Evolutionary conservation across 2,113 vertebrate genomes (phyloP).

Genomic region (Phodopus roborovskii): DNA sequence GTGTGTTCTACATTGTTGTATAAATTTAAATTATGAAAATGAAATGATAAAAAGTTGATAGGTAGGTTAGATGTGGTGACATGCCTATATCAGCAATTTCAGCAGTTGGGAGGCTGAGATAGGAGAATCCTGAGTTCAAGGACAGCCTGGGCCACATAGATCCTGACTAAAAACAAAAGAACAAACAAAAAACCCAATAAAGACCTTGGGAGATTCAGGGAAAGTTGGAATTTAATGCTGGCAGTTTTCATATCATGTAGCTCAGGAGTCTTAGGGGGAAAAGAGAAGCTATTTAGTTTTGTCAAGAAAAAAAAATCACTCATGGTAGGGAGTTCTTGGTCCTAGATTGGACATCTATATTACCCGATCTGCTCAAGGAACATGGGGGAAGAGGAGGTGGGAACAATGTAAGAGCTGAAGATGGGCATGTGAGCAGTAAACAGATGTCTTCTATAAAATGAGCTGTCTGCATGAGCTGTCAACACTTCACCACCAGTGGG

Average conservation of each 20-base stretch:
- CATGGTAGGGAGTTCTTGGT: background rate
- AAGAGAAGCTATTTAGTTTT: background rate
- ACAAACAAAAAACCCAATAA: background rate
- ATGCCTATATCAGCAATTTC: background rate
- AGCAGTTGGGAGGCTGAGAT: background rate
- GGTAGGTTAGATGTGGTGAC: background rate
- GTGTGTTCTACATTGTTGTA: background rate
- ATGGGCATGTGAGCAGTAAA: background rate
- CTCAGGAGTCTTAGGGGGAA: constrained; percentile 8
- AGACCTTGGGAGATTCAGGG: background rate
- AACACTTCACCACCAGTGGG: background rate
- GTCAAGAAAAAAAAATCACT: background rate
- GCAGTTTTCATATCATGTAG: constrained; percentile 4
- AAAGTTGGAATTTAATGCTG: constrained; percentile 19
- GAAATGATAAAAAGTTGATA: constrained; percentile 25
- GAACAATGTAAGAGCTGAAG: background rate
- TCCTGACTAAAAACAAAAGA: background rate
- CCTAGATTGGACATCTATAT: background rate
- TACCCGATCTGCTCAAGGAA: background rate
- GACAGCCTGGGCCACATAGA: background rate
- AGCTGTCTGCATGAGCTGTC: background rate
- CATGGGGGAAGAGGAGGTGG: background rate
- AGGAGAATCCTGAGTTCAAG: background rate
- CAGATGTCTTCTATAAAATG: background rate
- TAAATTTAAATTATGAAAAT: constrained; percentile 23